A percentile compares a stretch with the other conserved stretches of the same genome.
Conservation (phyloP, 2,888 invertebrate species). For the Drosophila recens region DNA sequence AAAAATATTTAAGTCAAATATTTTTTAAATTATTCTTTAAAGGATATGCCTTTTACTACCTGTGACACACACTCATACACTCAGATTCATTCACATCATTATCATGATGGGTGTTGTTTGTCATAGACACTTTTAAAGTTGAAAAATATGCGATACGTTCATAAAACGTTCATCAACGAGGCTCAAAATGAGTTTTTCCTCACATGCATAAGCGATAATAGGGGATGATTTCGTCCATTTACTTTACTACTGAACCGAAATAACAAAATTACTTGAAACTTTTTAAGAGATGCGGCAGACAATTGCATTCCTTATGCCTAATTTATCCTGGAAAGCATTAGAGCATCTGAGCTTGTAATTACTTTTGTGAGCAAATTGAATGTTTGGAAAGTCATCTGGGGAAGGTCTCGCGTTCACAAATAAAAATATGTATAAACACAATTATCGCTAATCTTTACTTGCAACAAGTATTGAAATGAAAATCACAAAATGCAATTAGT, state of each 20-base stretch:
- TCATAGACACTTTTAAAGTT: neutral
- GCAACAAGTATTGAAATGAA: neutral
- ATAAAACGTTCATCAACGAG: neutral
- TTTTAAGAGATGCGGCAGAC: constrained; percentile 49
- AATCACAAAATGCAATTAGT: neutral
- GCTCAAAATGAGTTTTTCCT: constrained; percentile 6
- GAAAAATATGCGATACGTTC: constrained; percentile 3
- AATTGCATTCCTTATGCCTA: constrained; percentile 65
- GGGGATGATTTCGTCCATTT: constrained; percentile 75
- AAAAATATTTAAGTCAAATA: too few species aligned
- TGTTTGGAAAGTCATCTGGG: constrained; percentile 7
- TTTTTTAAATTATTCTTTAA: too few species aligned
- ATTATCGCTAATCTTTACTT: too few species aligned
- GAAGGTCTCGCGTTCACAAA: neutral
- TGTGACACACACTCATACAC: neutral
- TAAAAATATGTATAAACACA: neutral
- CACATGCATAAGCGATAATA: constrained; percentile 28
- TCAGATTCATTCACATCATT: neutral
- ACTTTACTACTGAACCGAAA: constrained; percentile 76
- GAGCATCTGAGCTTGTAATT: constrained; percentile 43
- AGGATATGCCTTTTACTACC: neutral
- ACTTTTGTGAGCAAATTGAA: constrained; percentile 44
- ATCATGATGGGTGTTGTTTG: neutral
- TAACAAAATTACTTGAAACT: constrained; percentile 74
- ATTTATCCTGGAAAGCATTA: constrained; percentile 48